phyloP scores from a whole-genome alignment of 2,113 vertebrate genomes.

The Cololabis saira region DNA sequence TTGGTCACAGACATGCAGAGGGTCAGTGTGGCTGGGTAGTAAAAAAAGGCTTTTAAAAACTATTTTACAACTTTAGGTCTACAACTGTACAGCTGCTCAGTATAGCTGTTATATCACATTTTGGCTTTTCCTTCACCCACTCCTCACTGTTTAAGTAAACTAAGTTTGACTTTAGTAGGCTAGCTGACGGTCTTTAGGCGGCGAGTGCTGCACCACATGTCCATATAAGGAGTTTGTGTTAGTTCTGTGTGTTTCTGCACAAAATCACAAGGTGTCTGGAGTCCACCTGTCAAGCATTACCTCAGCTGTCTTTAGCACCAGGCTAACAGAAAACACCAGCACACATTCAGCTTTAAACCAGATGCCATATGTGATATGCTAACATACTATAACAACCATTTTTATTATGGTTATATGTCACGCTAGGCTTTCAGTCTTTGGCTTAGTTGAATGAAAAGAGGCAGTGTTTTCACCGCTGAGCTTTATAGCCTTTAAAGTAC shows the following conservation, averaged over 20 bases:
- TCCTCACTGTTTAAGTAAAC: constrained; percentile 41
- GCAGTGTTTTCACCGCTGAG: constrained; percentile 60
- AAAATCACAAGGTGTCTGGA: constrained; percentile 70
- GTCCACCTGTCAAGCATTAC: constrained; percentile 67
- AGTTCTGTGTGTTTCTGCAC: constrained; percentile 57
- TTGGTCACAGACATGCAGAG: constrained; percentile 24
- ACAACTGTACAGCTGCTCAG: constrained; percentile 2
- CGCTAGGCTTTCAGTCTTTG: constrained; percentile 38
- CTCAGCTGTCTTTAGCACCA: constrained; percentile 50
- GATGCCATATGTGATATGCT: constrained; percentile 52
- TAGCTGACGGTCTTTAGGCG: constrained; percentile 17
- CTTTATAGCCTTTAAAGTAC: constrained; percentile 67
- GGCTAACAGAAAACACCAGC: constrained; percentile 46
- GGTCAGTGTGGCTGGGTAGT: constrained; percentile 9
- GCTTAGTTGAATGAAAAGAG: constrained; percentile 58
- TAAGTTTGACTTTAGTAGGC: constrained; percentile 38
- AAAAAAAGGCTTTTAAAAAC: neutral
- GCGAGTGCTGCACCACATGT: constrained; percentile 18
- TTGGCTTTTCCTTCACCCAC: constrained; percentile 21
- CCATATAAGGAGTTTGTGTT: constrained; percentile 64
- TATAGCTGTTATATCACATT: no score
- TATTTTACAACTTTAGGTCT: constrained; percentile 1
- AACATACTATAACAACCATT: constrained; percentile 50
- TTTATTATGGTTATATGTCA: constrained; percentile 66
- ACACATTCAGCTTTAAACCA: constrained; percentile 33